A percentile compares a stretch with the other conserved stretches of the same genome.
phyloP scores from a whole-genome alignment of 2,888 invertebrate genomes.

The Drosophila anomelani region DNA sequence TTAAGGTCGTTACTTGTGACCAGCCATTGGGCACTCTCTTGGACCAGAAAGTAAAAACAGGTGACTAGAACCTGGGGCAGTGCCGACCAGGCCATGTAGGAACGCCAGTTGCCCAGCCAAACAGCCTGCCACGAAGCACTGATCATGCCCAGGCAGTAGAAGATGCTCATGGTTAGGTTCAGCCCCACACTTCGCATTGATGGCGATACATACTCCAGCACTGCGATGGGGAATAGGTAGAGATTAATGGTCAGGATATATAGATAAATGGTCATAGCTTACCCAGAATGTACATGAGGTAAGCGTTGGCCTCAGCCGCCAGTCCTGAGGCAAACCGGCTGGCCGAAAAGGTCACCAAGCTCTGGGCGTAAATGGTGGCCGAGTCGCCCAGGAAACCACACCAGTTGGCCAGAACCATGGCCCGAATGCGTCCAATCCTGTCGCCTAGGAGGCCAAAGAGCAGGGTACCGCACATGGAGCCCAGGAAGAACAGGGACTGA shows the following conservation, averaged over 20 bases:
- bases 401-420: constrained; percentile 85
- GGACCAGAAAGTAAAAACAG: constrained; percentile 85
- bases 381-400: constrained; percentile 86
- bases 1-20: constrained; percentile 85
- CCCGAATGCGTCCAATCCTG: constrained; percentile 85
- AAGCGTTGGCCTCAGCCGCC: constrained; percentile 86
- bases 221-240: constrained; percentile 69
- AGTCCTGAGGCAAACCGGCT: constrained; percentile 87
- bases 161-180: constrained; percentile 86
- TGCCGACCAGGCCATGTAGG: constrained; percentile 85
- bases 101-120: constrained; percentile 85
- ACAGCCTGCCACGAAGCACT: constrained; percentile 85
- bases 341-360: constrained; percentile 84
- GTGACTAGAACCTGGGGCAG: constrained; percentile 85
- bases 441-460: constrained; percentile 86
- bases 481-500: constrained; percentile 87
- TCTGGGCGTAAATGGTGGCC: constrained; percentile 85
- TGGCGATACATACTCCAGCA: constrained; percentile 86
- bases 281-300: constrained; percentile 87
- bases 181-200: constrained; percentile 86
- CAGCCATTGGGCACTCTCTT: constrained; percentile 84
- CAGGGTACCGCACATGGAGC: constrained; percentile 86
- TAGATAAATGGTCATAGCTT: constrained; percentile 46
- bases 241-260: not conserved
- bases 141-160: constrained; percentile 86